These are phyloP conservation scores for Adelphocoris suturalis DNA, from an alignment of 2,888 invertebrate genomes.

Conservation along the genomic window DNA sequence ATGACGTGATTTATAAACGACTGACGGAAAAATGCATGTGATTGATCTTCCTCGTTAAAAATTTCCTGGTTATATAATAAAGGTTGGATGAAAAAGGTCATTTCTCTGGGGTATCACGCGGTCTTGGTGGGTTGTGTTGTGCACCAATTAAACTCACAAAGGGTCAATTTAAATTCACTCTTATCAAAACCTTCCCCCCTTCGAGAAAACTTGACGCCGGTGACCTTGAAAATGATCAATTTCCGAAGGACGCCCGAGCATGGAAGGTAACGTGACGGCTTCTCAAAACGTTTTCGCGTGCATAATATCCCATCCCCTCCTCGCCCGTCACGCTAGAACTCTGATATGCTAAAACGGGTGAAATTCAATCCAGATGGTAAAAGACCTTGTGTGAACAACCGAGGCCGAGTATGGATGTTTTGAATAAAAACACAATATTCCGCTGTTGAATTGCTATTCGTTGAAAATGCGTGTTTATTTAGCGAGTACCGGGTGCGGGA, in stretches of 20 bases:
- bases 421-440: background rate
- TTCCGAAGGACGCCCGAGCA: background rate
- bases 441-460: background rate
- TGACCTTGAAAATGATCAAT: conserved; percentile 8
- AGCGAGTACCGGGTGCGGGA: background rate
- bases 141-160: background rate
- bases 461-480: conserved; percentile 4
- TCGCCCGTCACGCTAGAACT: background rate
- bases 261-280: background rate
- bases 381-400: background rate
- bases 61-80: too few relatives aligned
- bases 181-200: background rate
- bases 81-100: too few relatives aligned
- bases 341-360: background rate
- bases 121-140: background rate
- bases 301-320: background rate
- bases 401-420: background rate
- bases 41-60: too few relatives aligned
- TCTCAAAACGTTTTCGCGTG: background rate
- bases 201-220: background rate
- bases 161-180: background rate
- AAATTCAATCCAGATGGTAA: background rate
- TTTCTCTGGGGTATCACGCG: background rate
- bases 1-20: too few relatives aligned
- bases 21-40: too few relatives aligned